Conservation (phyloP, 2,797 vertebrate genomes). For the Limnodromus scolopaceus region DNA sequence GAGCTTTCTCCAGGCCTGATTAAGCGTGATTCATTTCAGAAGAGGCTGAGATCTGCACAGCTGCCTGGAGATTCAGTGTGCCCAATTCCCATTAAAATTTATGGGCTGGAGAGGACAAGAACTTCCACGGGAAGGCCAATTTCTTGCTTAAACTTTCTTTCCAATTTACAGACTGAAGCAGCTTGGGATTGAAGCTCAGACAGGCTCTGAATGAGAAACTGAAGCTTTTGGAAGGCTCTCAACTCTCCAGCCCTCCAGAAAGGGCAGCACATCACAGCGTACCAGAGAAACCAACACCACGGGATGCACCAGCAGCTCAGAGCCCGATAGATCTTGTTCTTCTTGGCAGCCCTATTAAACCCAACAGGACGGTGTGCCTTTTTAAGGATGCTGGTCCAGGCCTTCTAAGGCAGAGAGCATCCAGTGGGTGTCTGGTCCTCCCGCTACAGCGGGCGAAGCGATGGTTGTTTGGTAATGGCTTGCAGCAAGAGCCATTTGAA, state of each 20-base stretch:
- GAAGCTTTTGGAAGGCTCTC: neutral
- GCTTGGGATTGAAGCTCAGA: neutral
- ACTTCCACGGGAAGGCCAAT: neutral
- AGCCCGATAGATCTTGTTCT: neutral
- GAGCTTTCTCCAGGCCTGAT: neutral
- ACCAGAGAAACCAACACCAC: neutral
- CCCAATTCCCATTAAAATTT: neutral
- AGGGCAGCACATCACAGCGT: neutral
- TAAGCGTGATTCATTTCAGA: neutral
- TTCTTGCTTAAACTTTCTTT: neutral
- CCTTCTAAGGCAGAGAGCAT: neutral
- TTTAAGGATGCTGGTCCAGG: slow-evolving; percentile 9
- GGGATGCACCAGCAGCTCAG: neutral
- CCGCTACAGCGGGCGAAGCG: rapidly evolving
- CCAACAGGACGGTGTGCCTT: neutral
- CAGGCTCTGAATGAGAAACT: neutral
- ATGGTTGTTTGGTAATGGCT: neutral
- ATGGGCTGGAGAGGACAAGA: neutral
- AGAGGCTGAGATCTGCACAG: neutral
- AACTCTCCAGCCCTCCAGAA: neutral
- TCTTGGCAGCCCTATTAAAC: neutral
- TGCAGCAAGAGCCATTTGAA: neutral
- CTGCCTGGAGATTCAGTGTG: neutral
- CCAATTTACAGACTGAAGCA: neutral
- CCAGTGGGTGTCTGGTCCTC: neutral